A percentile compares a stretch with the other conserved stretches of the same genome.
Conservation (phyloP, 1,140 invertebrate species). For the Hyposmocoma kahamanoa region DNA sequence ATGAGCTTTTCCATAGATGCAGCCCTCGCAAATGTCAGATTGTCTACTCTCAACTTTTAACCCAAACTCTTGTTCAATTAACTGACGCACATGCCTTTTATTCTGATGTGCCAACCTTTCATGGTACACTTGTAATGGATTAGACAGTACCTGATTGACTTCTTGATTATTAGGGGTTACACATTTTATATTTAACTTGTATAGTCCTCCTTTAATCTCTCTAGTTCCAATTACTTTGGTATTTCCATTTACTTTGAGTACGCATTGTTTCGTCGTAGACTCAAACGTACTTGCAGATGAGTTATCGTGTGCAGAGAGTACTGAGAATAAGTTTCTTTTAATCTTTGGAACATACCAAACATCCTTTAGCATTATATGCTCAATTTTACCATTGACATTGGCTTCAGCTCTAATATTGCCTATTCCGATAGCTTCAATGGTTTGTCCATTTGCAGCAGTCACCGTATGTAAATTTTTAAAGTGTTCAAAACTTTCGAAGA, state of each 20-base stretch:
- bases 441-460: conserved; percentile 3
- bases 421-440: background rate
- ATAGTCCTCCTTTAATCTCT: background rate
- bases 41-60: conserved; percentile 2
- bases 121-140: conserved; percentile 1
- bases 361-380: background rate
- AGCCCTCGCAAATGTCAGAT: conserved; percentile 11
- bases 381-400: background rate
- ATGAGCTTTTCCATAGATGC: conserved; percentile 20
- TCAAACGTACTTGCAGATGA: conserved; percentile 2
- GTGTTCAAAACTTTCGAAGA: conserved; percentile 1
- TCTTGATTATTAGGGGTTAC: background rate
- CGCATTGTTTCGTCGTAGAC: background rate
- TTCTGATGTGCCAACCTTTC: conserved; percentile 3
- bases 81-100: background rate
- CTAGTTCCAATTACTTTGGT: background rate
- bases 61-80: conserved; percentile 2
- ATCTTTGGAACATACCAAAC: conserved; percentile 14
- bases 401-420: background rate
- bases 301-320: conserved; percentile 13
- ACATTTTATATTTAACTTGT: background rate
- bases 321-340: conserved; percentile 16
- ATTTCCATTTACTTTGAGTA: no score
- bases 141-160: background rate
- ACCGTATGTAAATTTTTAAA: conserved; percentile 4